Conservation (phyloP, 2,113 vertebrate genomes). For the Tyrannus savana region DNA sequence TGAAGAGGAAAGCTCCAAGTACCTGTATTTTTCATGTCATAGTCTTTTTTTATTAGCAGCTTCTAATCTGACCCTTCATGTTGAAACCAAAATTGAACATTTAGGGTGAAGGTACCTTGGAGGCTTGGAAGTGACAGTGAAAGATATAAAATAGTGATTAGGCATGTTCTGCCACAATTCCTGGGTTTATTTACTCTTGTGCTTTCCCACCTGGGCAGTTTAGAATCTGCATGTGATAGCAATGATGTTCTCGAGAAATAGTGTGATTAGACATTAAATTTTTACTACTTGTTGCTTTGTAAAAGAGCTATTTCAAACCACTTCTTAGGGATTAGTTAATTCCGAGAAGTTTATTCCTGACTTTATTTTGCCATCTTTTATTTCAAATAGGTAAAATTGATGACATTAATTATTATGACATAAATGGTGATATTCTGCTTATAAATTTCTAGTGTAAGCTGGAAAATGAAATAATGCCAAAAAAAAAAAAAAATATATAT, state of each 20-base stretch:
- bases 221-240: neutral
- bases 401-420: neutral
- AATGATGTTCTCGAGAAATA: neutral
- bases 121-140: neutral
- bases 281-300: neutral
- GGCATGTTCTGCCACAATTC: neutral
- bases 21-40: neutral
- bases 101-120: neutral
- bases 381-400: neutral
- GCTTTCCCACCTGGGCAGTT: neutral
- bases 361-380: neutral
- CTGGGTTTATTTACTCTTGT: neutral
- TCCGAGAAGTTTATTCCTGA: neutral
- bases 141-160: neutral
- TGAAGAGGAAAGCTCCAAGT: neutral
- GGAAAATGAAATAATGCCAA: neutral
- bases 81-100: neutral
- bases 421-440: neutral
- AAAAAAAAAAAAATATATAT: neutral
- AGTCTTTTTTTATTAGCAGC: neutral
- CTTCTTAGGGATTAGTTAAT: neutral
- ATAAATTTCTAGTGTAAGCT: neutral
- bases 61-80: neutral
- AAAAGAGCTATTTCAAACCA: neutral
- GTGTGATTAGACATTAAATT: neutral